These are phyloP conservation scores for Phoxinus phoxinus DNA, from an alignment of 2,113 vertebrate species.

Conservation along the genomic window DNA sequence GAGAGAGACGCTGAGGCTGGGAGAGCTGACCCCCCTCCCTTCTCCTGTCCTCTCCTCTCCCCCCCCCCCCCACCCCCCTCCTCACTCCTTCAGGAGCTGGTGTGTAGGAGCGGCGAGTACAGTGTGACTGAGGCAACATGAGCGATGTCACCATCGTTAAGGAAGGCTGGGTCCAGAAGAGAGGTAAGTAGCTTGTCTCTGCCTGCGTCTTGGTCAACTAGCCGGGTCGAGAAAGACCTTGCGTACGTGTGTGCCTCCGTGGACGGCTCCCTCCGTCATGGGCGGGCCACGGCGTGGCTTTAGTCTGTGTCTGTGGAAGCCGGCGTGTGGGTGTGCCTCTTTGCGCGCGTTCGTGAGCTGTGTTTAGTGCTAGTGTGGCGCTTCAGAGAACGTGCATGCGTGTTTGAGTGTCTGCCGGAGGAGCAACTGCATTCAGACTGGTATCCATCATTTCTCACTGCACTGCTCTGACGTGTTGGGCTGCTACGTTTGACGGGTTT, in stretches of 20 bases:
- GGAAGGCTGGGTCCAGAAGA: slow-evolving; percentile 99
- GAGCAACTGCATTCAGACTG: slow-evolving; percentile 37
- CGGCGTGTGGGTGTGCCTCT: slow-evolving; percentile 47
- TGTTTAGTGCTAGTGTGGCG: background rate
- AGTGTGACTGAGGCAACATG: slow-evolving; percentile 91
- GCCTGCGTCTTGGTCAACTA: slow-evolving; percentile 28
- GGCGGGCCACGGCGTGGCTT: slow-evolving; percentile 64
- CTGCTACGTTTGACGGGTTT: slow-evolving; percentile 42
- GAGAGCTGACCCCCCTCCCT: slow-evolving; percentile 72
- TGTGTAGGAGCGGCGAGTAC: slow-evolving; percentile 84
- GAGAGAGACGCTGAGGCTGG: slow-evolving; percentile 76
- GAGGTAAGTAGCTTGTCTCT: slow-evolving; percentile 84
- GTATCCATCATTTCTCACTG: slow-evolving; percentile 38
- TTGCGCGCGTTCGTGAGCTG: background rate
- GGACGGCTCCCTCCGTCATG: slow-evolving; percentile 50
- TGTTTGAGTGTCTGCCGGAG: slow-evolving; percentile 37
- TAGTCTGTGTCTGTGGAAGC: slow-evolving; percentile 56
- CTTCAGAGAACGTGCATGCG: background rate
- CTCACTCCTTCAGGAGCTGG: slow-evolving; percentile 79
- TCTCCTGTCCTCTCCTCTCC: slow-evolving; percentile 60
- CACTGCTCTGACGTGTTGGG: slow-evolving; percentile 9
- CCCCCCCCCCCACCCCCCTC: slow-evolving; percentile 57
- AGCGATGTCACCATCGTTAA: slow-evolving; percentile 99
- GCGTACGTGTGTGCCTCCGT: slow-evolving; percentile 45
- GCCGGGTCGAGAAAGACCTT: slow-evolving; percentile 30